phyloP scores from a whole-genome alignment of 2,113 vertebrate species.

The Pangasianodon gigas region DNA sequence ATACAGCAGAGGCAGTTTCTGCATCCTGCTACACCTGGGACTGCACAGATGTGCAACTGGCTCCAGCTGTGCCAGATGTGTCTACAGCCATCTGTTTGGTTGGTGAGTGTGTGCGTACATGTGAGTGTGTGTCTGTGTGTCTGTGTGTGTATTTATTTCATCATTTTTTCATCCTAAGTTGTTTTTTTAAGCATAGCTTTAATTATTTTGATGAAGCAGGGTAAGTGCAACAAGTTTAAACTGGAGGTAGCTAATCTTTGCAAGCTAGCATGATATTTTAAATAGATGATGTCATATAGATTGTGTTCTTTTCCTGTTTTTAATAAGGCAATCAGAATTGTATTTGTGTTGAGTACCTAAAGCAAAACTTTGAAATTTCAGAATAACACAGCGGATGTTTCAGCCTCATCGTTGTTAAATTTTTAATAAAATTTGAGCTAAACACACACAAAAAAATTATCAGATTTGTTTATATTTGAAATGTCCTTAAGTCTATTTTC shows the following conservation, averaged over 20 bases:
- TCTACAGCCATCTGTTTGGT: constrained; percentile 64
- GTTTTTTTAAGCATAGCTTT: neutral
- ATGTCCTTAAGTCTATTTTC: neutral
- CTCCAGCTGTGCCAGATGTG: constrained; percentile 72
- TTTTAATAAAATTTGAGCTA: neutral
- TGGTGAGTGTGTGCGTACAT: constrained; percentile 22
- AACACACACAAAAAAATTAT: neutral
- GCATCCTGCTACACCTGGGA: constrained; percentile 60
- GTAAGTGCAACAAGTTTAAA: neutral
- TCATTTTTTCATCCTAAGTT: neutral
- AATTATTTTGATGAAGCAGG: neutral
- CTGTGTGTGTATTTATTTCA: constrained; percentile 13
- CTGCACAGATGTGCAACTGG: constrained; percentile 68
- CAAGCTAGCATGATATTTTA: neutral
- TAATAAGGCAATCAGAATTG: neutral
- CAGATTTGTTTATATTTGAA: neutral
- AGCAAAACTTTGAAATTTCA: neutral
- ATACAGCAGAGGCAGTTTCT: constrained; percentile 53
- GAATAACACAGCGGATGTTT: neutral
- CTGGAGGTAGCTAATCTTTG: neutral
- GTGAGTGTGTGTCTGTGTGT: constrained; percentile 3
- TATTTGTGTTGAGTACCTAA: neutral
- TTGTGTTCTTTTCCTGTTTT: neutral
- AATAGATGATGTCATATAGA: neutral
- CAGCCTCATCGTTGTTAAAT: neutral